Evolutionary conservation across 2,888 invertebrate genomes (phyloP).

Genomic region (Watsonalla binaria): DNA sequence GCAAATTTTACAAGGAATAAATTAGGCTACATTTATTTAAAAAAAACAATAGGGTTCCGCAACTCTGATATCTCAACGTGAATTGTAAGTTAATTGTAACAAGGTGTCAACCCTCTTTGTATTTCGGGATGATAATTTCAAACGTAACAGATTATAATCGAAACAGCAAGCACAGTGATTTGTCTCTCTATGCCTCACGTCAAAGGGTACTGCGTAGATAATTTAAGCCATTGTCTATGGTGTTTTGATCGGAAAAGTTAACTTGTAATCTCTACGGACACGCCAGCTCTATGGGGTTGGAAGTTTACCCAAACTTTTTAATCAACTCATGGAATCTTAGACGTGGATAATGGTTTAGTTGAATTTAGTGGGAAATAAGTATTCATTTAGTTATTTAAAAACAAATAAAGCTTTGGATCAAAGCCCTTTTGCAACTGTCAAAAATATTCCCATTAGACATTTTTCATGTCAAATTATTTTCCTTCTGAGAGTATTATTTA

Average conservation of each 20-base stretch:
- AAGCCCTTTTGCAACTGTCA: not conserved
- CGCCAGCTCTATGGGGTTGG: constrained; percentile 6
- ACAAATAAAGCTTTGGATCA: not conserved
- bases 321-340: not conserved
- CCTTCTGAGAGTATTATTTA: not conserved
- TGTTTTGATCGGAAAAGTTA: constrained; percentile 75
- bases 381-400: not conserved
- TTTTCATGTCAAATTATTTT: not conserved
- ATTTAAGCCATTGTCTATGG: constrained; percentile 73
- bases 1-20: too few species aligned
- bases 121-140: too few species aligned
- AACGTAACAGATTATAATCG: constrained; percentile 18
- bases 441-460: not conserved
- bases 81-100: too few species aligned
- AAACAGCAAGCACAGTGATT: constrained; percentile 55
- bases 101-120: too few species aligned
- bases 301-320: constrained; percentile 11
- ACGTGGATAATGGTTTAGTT: not conserved
- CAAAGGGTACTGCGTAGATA: constrained; percentile 68
- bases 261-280: constrained; percentile 70
- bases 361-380: not conserved
- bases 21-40: too few species aligned
- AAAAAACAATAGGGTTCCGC: too few species aligned
- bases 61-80: too few species aligned
- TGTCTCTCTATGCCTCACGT: constrained; percentile 59